phyloP scores from a whole-genome alignment of 2,113 vertebrate species.

The Paedocypris sp. region DNA sequence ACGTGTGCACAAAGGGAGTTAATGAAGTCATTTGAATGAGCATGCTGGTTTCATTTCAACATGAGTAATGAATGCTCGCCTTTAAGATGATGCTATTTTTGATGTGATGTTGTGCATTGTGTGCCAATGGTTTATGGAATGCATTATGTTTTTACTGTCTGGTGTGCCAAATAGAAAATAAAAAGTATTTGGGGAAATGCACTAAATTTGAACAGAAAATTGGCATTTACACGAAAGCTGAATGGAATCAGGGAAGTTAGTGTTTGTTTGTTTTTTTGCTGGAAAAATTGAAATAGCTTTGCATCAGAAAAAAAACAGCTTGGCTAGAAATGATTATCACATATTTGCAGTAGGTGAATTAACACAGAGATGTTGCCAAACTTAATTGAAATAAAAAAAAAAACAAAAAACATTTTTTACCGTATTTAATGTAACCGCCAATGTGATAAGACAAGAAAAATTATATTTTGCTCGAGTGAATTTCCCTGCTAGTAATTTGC shows the following conservation, averaged over 20 bases:
- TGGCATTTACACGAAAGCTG: not conserved
- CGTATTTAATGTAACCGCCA: too few species aligned
- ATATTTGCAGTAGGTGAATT: too few species aligned
- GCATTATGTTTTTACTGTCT: not conserved
- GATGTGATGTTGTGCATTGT: not conserved
- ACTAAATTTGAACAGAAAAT: not conserved
- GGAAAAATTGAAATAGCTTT: too few species aligned
- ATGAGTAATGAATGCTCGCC: not conserved
- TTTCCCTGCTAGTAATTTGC: too few species aligned
- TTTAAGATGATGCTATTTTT: not conserved
- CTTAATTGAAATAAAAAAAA: too few species aligned
- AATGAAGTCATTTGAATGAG: slow-evolving; percentile 15
- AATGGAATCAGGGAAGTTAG: too few species aligned
- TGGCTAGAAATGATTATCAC: too few species aligned
- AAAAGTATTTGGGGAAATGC: not conserved
- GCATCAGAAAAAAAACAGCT: too few species aligned
- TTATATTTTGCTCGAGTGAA: too few species aligned
- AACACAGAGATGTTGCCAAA: too few species aligned
- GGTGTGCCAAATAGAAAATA: not conserved
- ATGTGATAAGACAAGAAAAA: too few species aligned
- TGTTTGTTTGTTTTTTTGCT: not conserved
- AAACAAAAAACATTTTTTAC: too few species aligned
- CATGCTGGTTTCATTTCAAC: slow-evolving; percentile 17
- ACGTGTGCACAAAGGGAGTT: slow-evolving; percentile 6
- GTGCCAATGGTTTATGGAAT: not conserved